Conservation (phyloP, 2,797 vertebrate genomes). For the Spea hammondii region DNA sequence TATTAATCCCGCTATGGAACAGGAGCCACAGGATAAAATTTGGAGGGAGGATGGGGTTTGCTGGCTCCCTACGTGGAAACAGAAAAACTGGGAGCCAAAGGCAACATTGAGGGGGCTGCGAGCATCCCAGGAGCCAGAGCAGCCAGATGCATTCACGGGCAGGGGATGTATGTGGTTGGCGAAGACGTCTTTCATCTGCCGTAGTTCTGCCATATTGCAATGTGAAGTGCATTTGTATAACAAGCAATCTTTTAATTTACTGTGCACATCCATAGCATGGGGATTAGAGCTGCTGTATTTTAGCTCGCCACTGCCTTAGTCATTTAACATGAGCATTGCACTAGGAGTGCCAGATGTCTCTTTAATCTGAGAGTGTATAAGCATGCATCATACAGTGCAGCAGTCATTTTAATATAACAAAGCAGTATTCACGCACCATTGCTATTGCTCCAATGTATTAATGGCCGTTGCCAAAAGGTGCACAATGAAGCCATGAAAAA, state of each 20-base stretch:
- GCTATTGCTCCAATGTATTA: too few relatives aligned
- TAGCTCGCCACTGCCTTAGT: too few relatives aligned
- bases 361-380: too few relatives aligned
- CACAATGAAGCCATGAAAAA: too few relatives aligned
- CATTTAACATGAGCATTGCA: too few relatives aligned
- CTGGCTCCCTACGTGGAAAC: conserved; percentile 39
- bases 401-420: too few relatives aligned
- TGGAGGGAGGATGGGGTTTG: neutral
- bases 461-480: too few relatives aligned
- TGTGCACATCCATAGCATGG: neutral
- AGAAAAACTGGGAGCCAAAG: conserved; percentile 35
- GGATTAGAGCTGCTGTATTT: neutral
- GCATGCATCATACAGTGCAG: too few relatives aligned
- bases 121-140: conserved; percentile 20
- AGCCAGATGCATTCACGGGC: conserved; percentile 35
- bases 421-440: too few relatives aligned
- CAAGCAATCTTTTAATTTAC: neutral
- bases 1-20: conserved; percentile 7
- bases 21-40: conserved; percentile 38
- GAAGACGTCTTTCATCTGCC: conserved; percentile 2
- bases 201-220: conserved; percentile 1
- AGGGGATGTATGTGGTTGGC: conserved; percentile 16
- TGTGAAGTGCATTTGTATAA: conserved; percentile 2
- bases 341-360: too few relatives aligned
- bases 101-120: conserved; percentile 32